Evolutionary conservation across 2,888 invertebrate species (phyloP).

Genomic region (Mythimna vitellina): DNA sequence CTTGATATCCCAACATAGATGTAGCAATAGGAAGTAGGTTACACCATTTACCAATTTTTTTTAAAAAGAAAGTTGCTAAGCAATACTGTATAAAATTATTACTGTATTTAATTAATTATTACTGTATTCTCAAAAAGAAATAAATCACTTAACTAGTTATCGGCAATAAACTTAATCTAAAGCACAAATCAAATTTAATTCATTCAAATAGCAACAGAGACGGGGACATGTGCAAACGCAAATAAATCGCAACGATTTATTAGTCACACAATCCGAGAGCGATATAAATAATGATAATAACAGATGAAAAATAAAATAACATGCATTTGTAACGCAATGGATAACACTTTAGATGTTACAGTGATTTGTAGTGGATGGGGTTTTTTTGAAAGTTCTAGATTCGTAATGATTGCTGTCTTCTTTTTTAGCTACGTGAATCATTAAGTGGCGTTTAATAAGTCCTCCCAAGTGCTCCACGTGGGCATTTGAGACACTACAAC

Average conservation of each 20-base stretch:
- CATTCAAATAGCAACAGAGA: constrained; percentile 62
- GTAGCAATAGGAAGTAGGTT: no score
- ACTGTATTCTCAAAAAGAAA: not conserved
- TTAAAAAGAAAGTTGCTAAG: not conserved
- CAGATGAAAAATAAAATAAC: constrained; percentile 73
- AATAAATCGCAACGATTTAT: constrained; percentile 78
- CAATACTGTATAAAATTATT: not conserved
- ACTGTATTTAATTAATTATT: no score
- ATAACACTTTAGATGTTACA: constrained; percentile 59
- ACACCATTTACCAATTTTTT: no score
- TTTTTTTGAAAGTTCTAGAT: constrained; percentile 20
- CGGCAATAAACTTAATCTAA: constrained; percentile 41
- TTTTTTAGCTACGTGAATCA: no score
- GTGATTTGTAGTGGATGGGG: constrained; percentile 28
- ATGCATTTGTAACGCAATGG: constrained; percentile 67
- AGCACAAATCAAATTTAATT: constrained; percentile 64
- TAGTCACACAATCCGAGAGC: constrained; percentile 65
- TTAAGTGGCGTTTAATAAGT: not conserved
- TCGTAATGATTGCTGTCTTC: not conserved
- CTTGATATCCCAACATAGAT: no score
- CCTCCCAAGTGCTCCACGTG: no score
- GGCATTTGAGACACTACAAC: no score
- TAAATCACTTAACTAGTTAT: constrained; percentile 32
- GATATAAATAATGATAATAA: constrained; percentile 81
- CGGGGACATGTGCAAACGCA: constrained; percentile 70